Evolutionary conservation across 2,888 invertebrate genomes (phyloP).

Genomic region (Cinara cedri): DNA sequence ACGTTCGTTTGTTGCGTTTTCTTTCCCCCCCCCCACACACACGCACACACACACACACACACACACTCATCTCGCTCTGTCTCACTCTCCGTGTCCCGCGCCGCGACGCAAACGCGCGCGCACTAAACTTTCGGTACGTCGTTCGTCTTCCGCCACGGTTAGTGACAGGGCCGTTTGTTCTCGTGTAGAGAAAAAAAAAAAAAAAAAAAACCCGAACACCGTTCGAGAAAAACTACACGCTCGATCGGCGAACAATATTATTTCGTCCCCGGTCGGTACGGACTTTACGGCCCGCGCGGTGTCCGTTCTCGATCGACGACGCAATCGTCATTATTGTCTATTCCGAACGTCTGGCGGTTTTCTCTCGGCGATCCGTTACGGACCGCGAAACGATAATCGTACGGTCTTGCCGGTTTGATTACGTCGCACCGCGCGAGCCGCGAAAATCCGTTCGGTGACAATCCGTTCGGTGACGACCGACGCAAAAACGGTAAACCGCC

Average conservation of each 20-base stretch:
- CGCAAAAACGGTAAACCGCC: background rate
- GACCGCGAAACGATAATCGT: too few species aligned
- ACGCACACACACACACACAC: too few species aligned
- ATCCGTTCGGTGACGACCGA: too few species aligned
- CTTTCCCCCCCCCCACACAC: background rate
- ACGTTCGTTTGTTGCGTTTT: constrained; percentile 40
- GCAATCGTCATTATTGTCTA: background rate
- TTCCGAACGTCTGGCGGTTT: too few species aligned
- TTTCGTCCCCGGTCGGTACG: too few species aligned
- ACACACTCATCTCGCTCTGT: too few species aligned
- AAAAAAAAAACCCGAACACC: background rate
- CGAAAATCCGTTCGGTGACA: too few species aligned
- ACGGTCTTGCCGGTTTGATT: too few species aligned
- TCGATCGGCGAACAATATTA: background rate
- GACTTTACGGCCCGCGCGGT: too few species aligned
- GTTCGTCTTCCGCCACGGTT: constrained; percentile 41
- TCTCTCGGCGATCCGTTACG: too few species aligned
- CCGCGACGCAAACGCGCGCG: background rate
- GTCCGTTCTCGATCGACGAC: background rate
- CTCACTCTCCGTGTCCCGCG: background rate
- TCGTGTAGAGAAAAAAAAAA: constrained; percentile 18
- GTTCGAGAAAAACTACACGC: constrained; percentile 8
- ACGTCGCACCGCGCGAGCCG: too few species aligned
- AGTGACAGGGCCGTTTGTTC: constrained; percentile 35
- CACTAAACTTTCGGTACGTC: constrained; percentile 9